phyloP scores from a whole-genome alignment of 2,797 vertebrate genomes.

The Brachymystax lenok region DNA sequence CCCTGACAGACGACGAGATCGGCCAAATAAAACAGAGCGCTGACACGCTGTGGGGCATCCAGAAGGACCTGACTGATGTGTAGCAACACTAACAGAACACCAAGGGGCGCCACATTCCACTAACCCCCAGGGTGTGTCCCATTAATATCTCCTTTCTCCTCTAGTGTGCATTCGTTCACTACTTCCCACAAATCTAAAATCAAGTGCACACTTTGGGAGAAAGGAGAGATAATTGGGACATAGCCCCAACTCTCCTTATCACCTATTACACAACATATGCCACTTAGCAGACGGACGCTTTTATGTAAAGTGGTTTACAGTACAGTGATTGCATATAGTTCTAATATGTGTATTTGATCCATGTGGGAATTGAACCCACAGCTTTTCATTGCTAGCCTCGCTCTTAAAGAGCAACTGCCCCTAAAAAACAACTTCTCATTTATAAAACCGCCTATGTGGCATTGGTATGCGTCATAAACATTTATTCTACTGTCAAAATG shows the following conservation, averaged over 20 bases:
- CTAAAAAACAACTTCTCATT: too few species aligned
- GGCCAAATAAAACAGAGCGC: slow-evolving; percentile 88
- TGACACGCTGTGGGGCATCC: slow-evolving; percentile 91
- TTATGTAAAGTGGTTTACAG: not conserved
- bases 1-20: slow-evolving; percentile 86
- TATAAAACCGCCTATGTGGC: too few species aligned
- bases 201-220: not conserved
- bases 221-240: not conserved
- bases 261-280: not conserved
- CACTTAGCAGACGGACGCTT: not conserved
- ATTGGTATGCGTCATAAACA: too few species aligned
- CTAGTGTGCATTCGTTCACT: not conserved
- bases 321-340: not conserved
- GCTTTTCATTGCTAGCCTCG: too few species aligned
- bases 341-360: not conserved
- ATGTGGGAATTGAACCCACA: not conserved
- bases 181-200: too few species aligned
- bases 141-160: not conserved
- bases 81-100: slow-evolving; percentile 58
- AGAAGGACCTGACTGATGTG: slow-evolving; percentile 92
- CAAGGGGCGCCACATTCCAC: slow-evolving; percentile 27
- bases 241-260: not conserved
- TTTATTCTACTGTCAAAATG: too few species aligned
- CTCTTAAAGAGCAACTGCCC: too few species aligned
- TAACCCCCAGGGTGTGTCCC: not conserved